Evolutionary conservation across 2,888 invertebrate genomes (phyloP), one percentile per base, ranked within the genome.

Genomic region (Arrhopalites spinosus): DNA sequence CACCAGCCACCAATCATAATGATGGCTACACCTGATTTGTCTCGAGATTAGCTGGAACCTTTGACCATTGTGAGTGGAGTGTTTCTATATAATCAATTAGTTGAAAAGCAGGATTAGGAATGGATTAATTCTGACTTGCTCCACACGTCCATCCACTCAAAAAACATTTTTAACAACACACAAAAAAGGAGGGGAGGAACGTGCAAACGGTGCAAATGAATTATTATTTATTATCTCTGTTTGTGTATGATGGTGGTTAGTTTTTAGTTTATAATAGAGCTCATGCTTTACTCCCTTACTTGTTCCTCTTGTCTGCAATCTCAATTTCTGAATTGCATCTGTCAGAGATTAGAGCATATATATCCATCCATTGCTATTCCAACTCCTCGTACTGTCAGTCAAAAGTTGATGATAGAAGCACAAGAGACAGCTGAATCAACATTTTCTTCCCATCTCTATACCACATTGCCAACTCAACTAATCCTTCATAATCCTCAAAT

Each of bases 341-440:
- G 25, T 25, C 23, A 59, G 23, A 59, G 59, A 59, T 59, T 59
- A 59, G 8, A 59, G 25, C 59, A 20, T 20, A 59, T 59, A 27
- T 25, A 11, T 59, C 13, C 27, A 59, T 56, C 23, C 15, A 27
- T 25, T 59, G 27, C 59, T 27, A 59, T 11, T 59, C 2, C 25
- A 23, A 59, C 59, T n/a, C 13, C 36, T 36, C 36, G 5, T 36
- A 63, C 68, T 68, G 68, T 25, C 50, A 68, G 68, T 68, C 68
- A 68, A 36, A 36, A 59, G 13, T 59, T 25, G 25, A 64, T 63
- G 66, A 66, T 25, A 50, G 15, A 29, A 63, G 29, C 36, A 11
- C 3, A 27, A 59, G 59, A 59, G 13, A 36, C 71, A 71, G 71
- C 71, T 71, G 71, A 71, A 71, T 30, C 56, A 71, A 71, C 71